phyloP scores from a whole-genome alignment of 2,113 vertebrate genomes.

The Prunella fulvescens region DNA sequence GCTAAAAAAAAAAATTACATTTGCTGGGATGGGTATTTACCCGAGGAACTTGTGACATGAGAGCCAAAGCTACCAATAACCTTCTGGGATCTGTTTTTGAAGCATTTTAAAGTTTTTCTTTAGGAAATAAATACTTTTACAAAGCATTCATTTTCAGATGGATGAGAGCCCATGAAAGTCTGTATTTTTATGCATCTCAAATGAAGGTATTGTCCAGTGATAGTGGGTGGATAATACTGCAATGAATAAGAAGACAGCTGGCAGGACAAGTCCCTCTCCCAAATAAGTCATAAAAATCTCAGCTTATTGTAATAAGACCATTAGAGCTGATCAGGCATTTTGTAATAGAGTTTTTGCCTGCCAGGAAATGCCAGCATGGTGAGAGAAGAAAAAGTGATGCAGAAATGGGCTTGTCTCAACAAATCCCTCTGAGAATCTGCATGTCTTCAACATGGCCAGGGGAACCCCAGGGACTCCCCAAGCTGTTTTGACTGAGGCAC shows the following conservation, averaged over 20 bases:
- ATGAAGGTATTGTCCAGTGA: neutral
- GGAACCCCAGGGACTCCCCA: neutral
- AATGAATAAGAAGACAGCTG: neutral
- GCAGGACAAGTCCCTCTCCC: neutral
- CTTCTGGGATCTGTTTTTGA: neutral
- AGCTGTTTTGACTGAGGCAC: neutral
- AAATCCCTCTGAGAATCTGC: neutral
- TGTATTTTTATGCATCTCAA: slow-evolving; percentile 11
- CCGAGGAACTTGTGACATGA: neutral
- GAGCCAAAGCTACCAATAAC: slow-evolving; percentile 9
- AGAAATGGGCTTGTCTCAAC: neutral
- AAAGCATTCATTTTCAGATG: slow-evolving; percentile 3
- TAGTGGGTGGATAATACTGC: neutral
- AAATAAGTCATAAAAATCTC: neutral
- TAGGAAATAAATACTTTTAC: neutral
- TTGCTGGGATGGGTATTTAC: slow-evolving; percentile 18
- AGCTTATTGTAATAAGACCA: neutral
- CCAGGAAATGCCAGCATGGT: neutral
- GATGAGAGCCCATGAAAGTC: neutral
- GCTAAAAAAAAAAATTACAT: neutral
- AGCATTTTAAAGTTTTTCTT: neutral
- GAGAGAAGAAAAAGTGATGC: neutral
- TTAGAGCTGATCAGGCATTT: neutral
- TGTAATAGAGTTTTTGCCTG: neutral
- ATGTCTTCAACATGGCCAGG: neutral